Evolutionary conservation across 2,113 vertebrate species (phyloP), one percentile per base, ranked within the genome.

Genomic region (Pandion haliaetus): DNA sequence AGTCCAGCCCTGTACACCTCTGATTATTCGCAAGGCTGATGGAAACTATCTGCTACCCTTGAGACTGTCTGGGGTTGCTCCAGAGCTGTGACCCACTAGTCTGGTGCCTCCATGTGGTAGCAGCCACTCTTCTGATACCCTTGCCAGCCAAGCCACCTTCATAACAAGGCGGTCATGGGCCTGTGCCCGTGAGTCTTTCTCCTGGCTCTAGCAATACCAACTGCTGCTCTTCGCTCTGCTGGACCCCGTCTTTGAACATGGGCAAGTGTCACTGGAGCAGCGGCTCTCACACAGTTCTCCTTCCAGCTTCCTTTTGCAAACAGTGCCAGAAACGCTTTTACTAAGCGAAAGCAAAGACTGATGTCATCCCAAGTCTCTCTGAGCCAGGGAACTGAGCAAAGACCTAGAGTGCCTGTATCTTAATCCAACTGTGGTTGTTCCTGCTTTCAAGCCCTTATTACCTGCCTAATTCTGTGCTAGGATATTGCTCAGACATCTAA

Each of bases 401-500:
- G 71, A 38, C 66, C 88, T 54, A 2, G 28, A 55, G 88, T 81
- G 73, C 73, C 91, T 90, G 0, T 59, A 69, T 78, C 91, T 82
- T 73, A 49, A 90, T 73, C 88, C 85, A 87, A 2, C 86, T 71
- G 63, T 12, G 85, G 58, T 40, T 63, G 91, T 45, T 92, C 78
- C 82, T 92, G 86, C 89, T 87, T 82, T n/a, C 94, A 77, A 85
- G 73, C 82, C 92, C 70, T 95, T 69, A 72, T 90, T 90, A 67
- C 86, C 82, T 42, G 67, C 78, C 86, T 73, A 59, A 72, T 84
- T 77, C 94, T 1, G 10, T 0, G 63, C 88, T 82, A 52, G 94
- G 94, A 69, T 90, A 45, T 92, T 90, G 89, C 92, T 84, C 92
- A 92, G 86, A 87, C 95, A 95, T 81, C 95, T 72, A 12, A 94